Conservation (phyloP, 2,113 vertebrate genomes). For the Circaetus gallicus region DNA sequence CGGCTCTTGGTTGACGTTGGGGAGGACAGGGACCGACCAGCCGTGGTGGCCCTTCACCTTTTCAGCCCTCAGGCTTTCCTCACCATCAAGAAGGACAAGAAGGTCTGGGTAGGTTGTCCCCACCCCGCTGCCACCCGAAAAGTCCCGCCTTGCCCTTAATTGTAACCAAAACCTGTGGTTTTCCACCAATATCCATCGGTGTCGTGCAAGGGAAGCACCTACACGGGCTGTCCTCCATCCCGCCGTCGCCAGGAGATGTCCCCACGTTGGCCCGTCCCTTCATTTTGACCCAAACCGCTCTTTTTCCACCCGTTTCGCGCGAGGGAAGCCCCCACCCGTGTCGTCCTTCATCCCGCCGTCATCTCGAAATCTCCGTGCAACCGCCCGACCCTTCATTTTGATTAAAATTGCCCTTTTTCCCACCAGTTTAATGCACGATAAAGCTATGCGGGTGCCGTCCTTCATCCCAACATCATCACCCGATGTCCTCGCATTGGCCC, state of each 20-base stretch:
- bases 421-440: neutral
- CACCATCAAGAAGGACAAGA: neutral
- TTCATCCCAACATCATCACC: neutral
- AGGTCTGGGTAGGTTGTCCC: neutral
- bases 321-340: too few relatives aligned
- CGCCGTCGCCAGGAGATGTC: fast-evolving
- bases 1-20: neutral
- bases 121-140: neutral
- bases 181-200: neutral
- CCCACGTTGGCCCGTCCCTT: neutral
- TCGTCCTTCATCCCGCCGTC: neutral
- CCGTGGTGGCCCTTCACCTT: neutral
- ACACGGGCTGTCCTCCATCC: too few relatives aligned
- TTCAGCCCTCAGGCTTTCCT: neutral
- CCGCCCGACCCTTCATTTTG: neutral
- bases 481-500: neutral
- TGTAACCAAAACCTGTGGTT: fast-evolving
- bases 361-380: fast-evolving
- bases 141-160: fast-evolving
- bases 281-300: neutral
- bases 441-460: neutral
- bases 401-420: neutral
- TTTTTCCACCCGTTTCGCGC: neutral
- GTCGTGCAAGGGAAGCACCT: fast-evolving
- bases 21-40: neutral